Base-by-base conservation (phyloP, 1,140 invertebrate genomes). In the Drosophila mayri region DNA sequence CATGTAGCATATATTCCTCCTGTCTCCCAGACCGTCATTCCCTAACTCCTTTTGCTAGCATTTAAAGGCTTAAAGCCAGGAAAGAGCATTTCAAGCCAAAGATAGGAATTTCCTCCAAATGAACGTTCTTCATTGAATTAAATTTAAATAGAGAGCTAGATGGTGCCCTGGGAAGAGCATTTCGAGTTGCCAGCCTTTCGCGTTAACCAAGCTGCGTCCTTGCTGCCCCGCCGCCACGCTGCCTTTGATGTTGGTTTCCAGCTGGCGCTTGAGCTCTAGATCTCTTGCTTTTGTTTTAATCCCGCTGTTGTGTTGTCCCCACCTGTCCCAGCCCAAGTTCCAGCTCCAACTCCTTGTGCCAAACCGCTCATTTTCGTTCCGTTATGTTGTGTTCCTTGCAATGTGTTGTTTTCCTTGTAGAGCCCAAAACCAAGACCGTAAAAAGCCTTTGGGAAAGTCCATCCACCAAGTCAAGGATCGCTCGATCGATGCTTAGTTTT, bases 401-500 rank as follows among this genome's bases (percentile, higher is more conserved):
- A 38, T 54, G 52, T 35, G 32, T 38, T 38, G 49, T 54, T 25
- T 2, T 1, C 52, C 52, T 38, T 55, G 52, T 55, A 55, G 50
- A 37, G 32, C 32, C 50, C 32, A 20, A 35, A n/a, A 18, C n/a
- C 25, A 32, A 32, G 47, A 28, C 47, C 47, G 1, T 28, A 5
- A 16, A 16, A 16, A 30, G 22, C 37, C 55, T 16, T 25, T 40
- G 54, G 32, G 35, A 32, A 22, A n/a, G 57, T 12, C 18, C 35
- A 10, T 4, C 28, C 54, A 11, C 25, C 18, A 12, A 16, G 57
- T 40, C 70, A 60, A 50, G 70, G 70, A 60, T 72, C 50, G 66
- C 22, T 71, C 63, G 38, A 58, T 71, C 68, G 43, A 38, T 7
- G 70, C 70, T 73, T 73, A 43, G 67, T 65, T 47, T 10, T 25